Conservation (phyloP, 2,797 vertebrate genomes). For the Darevskia mixta region DNA sequence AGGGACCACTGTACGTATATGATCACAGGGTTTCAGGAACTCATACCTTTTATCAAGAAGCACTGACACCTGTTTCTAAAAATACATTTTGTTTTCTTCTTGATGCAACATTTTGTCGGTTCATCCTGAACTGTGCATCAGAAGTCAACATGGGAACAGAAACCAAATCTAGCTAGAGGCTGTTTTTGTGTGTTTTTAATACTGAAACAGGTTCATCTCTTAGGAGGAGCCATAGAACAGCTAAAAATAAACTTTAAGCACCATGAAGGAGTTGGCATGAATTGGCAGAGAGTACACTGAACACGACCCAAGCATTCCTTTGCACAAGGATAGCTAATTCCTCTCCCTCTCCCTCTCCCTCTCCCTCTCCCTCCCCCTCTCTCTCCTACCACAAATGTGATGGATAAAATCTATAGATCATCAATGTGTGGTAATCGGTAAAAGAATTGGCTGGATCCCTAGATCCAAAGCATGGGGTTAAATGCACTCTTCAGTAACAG, state of each 20-base stretch:
- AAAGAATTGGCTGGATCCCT: too few relatives aligned
- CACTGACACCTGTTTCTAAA: slow-evolving; percentile 15
- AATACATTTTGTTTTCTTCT: slow-evolving; percentile 10
- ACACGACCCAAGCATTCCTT: not conserved
- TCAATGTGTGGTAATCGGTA: too few relatives aligned
- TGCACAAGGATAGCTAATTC: not conserved
- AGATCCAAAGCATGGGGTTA: too few relatives aligned
- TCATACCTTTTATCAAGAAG: not conserved
- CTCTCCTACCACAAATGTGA: too few relatives aligned
- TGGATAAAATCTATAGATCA: too few relatives aligned
- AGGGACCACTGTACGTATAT: not conserved
- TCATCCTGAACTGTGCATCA: not conserved
- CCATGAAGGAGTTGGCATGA: not conserved
- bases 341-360: too few relatives aligned
- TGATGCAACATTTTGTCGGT: slow-evolving; percentile 23
- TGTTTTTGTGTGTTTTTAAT: slow-evolving; percentile 31
- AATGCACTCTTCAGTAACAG: too few relatives aligned
- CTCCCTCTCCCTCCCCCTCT: too few relatives aligned
- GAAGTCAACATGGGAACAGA: slow-evolving; percentile 6
- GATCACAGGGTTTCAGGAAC: not conserved
- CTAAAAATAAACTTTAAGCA: slow-evolving; percentile 8
- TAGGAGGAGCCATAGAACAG: not conserved
- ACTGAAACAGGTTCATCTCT: slow-evolving; percentile 16
- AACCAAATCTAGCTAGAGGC: slow-evolving; percentile 21
- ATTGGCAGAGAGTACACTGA: not conserved